Evolutionary conservation across 2,888 invertebrate genomes (phyloP).

Genomic region (Crocallis elinguaria): DNA sequence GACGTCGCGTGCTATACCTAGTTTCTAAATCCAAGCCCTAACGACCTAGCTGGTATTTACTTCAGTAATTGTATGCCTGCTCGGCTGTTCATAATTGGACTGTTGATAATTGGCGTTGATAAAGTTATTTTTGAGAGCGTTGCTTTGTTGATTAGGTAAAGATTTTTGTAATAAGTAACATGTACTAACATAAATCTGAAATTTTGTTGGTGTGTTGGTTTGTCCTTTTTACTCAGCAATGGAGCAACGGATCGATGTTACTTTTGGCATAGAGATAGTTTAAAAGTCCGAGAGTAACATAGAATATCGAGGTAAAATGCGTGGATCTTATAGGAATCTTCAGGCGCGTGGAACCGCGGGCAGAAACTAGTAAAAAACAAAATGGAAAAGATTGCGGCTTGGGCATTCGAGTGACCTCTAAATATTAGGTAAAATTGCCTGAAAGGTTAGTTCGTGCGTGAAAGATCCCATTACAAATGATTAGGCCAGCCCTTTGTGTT

Average conservation of each 20-base stretch:
- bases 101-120: slow-evolving; percentile 15
- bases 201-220: no score
- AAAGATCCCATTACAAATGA: neutral
- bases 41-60: slow-evolving; percentile 47
- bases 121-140: slow-evolving; percentile 2
- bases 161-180: neutral
- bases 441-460: neutral
- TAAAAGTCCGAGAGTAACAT: no score
- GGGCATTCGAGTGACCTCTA: neutral
- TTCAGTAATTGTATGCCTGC: slow-evolving; percentile 24
- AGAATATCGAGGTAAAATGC: no score
- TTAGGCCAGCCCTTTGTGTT: neutral
- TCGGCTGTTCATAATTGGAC: slow-evolving; percentile 10
- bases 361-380: no score
- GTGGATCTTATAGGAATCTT: no score
- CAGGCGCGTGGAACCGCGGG: no score
- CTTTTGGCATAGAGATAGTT: no score
- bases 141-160: neutral
- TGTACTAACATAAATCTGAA: no score
- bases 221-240: no score
- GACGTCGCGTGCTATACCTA: slow-evolving; percentile 54
- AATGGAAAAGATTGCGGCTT: no score
- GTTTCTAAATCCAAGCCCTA: slow-evolving; percentile 45
- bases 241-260: no score
- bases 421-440: neutral